Conservation (phyloP, 2,888 invertebrate genomes). For the Drosophila atripex region DNA sequence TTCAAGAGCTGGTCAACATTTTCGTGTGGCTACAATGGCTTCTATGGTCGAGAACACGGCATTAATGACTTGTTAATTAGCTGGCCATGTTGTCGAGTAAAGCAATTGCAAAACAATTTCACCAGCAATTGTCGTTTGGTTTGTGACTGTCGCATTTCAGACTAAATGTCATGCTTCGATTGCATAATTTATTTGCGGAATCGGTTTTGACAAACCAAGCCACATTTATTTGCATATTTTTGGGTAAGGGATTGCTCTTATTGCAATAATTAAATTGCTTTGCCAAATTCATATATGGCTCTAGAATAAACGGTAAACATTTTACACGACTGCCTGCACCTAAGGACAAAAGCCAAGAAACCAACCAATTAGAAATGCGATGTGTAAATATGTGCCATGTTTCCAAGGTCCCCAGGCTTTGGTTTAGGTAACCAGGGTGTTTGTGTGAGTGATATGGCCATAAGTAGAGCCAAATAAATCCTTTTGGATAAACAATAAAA, state of each 20-base stretch:
- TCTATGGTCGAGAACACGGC: constrained; percentile 20
- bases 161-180: constrained; percentile 11
- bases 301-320: constrained; percentile 45
- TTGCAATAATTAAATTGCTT: constrained; percentile 55
- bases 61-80: constrained; percentile 47
- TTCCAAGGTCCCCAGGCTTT: not conserved
- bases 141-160: not conserved
- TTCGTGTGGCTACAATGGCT: constrained; percentile 29
- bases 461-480: constrained; percentile 37
- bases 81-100: constrained; percentile 43
- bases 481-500: constrained; percentile 39
- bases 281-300: constrained; percentile 50
- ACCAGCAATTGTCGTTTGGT: constrained; percentile 25
- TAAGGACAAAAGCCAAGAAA: constrained; percentile 33
- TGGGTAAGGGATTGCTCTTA: constrained; percentile 18
- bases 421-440: not conserved
- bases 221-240: constrained; percentile 40
- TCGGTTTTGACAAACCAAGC: constrained; percentile 9
- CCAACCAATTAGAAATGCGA: constrained; percentile 44
- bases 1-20: constrained; percentile 3
- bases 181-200: constrained; percentile 33
- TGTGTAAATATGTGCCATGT: not conserved
- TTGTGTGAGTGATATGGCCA: constrained; percentile 9
- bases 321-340: constrained; percentile 10
- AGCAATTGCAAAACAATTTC: constrained; percentile 48